Evolutionary conservation across 2,888 invertebrate species (phyloP).

Genomic region (Pammene fasciana): DNA sequence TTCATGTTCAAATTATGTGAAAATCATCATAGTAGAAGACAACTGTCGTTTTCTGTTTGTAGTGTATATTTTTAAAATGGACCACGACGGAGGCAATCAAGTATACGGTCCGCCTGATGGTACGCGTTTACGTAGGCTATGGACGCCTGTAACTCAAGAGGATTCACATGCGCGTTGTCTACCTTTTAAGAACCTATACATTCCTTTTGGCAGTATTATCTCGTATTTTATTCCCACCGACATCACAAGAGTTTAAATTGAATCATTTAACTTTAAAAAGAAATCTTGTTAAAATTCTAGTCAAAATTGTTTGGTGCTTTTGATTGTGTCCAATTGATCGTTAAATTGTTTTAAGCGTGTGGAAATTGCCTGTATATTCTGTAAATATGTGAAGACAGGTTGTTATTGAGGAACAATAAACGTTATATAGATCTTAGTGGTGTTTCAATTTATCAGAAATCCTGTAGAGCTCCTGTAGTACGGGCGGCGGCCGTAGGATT

Average conservation of each 20-base stretch:
- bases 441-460: neutral
- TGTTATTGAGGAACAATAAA: slow-evolving; percentile 40
- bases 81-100: too few species aligned
- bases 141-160: too few species aligned
- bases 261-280: neutral
- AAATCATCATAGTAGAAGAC: too few species aligned
- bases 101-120: too few species aligned
- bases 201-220: too few species aligned
- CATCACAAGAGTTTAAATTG: neutral
- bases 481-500: too few species aligned
- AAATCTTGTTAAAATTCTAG: slow-evolving; percentile 33
- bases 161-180: too few species aligned
- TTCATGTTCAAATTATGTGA: too few species aligned
- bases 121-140: too few species aligned
- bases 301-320: slow-evolving; percentile 26
- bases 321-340: slow-evolving; percentile 8
- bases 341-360: slow-evolving; percentile 21
- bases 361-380: slow-evolving; percentile 18
- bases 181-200: too few species aligned
- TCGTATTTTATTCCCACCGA: slow-evolving; percentile 17
- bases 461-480: neutral
- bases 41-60: too few species aligned
- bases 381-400: slow-evolving; percentile 14
- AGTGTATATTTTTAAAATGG: too few species aligned
- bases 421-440: slow-evolving; percentile 27